Conservation (phyloP, 2,797 vertebrate genomes). For the Alauda arvensis region DNA sequence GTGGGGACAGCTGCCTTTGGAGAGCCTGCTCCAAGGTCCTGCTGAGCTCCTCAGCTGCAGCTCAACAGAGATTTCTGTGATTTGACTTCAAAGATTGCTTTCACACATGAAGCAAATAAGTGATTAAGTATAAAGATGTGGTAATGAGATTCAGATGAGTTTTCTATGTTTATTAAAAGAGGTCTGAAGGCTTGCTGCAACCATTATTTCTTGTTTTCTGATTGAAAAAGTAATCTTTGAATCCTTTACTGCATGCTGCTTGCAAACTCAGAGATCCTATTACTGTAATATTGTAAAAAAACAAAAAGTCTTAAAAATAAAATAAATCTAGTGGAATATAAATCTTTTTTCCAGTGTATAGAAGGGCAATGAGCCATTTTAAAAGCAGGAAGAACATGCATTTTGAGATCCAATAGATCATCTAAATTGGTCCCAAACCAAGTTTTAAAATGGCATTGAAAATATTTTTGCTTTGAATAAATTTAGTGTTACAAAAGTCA, state of each 20-base stretch:
- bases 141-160: slow-evolving; percentile 33
- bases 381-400: slow-evolving; percentile 68
- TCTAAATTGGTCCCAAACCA: slow-evolving; percentile 64
- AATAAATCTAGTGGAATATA: slow-evolving; percentile 9
- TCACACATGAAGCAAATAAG: not conserved
- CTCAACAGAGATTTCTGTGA: not conserved
- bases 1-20: not conserved
- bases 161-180: not conserved
- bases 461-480: slow-evolving; percentile 48
- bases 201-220: not conserved
- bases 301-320: slow-evolving; percentile 4
- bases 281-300: slow-evolving; percentile 5
- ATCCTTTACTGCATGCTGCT: not conserved
- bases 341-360: slow-evolving; percentile 11
- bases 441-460: slow-evolving; percentile 56
- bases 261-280: not conserved
- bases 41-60: not conserved
- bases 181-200: not conserved
- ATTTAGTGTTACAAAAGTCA: slow-evolving; percentile 47
- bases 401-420: slow-evolving; percentile 64
- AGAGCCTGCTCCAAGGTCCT: not conserved
- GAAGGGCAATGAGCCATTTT: slow-evolving; percentile 60
- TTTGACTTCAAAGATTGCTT: not conserved
- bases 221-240: not conserved
- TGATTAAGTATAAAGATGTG: slow-evolving; percentile 6